Evolutionary conservation across 2,113 vertebrate genomes (phyloP).

Genomic region (Gnathonemus echidnorhynchus): DNA sequence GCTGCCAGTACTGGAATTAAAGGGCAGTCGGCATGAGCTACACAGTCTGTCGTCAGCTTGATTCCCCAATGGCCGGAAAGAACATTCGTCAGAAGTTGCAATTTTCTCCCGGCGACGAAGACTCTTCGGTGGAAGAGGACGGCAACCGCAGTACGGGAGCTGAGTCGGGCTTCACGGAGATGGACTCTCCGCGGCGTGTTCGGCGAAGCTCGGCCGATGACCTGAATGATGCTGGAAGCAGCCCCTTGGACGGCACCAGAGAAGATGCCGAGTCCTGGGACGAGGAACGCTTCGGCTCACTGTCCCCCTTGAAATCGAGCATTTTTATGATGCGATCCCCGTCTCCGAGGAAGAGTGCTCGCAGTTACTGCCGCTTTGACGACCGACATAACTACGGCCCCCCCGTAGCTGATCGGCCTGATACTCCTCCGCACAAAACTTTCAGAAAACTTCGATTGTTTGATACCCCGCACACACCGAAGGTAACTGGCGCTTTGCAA

Average conservation of each 20-base stretch:
- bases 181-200: constrained; percentile 72
- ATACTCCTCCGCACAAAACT: constrained; percentile 90
- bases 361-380: constrained; percentile 44
- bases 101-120: constrained; percentile 77
- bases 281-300: constrained; percentile 74
- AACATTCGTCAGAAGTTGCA: constrained; percentile 74
- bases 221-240: constrained; percentile 45
- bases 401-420: constrained; percentile 74
- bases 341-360: constrained; percentile 61
- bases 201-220: constrained; percentile 50
- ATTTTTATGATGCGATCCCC: constrained; percentile 63
- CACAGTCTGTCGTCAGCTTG: constrained; percentile 48
- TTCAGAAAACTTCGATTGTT: constrained; percentile 88
- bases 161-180: constrained; percentile 87
- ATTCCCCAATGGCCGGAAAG: constrained; percentile 43
- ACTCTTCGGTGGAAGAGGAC: constrained; percentile 72
- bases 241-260: constrained; percentile 50
- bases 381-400: constrained; percentile 61
- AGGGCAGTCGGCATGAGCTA: constrained; percentile 36
- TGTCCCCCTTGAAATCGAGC: constrained; percentile 68
- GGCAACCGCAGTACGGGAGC: constrained; percentile 83
- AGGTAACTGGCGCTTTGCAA: constrained; percentile 59
- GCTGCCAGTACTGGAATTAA: neutral
- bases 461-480: constrained; percentile 92
- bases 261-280: constrained; percentile 76